These are phyloP conservation scores for Doris montereyensis DNA, from an alignment of 2,888 invertebrate species.

Conservation along the genomic window DNA sequence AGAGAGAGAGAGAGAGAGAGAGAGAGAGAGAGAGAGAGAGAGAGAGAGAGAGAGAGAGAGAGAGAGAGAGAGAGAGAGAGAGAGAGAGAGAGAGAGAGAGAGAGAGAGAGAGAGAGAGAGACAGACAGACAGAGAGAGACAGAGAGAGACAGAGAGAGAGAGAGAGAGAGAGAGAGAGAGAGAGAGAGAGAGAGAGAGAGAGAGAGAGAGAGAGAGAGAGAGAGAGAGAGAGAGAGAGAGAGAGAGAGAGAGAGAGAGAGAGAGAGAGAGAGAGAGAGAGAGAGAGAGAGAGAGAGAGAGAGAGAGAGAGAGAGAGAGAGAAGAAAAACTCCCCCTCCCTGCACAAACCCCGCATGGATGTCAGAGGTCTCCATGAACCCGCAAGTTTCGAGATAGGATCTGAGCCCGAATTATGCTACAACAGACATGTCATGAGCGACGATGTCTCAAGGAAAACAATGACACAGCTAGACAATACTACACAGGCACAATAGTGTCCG, in stretches of 20 bases:
- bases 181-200: slow-evolving; percentile 11
- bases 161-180: not conserved
- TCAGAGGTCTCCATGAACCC: no score
- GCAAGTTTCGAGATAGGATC: no score
- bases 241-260: no score
- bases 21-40: not conserved
- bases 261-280: not conserved
- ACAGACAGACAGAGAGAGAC: not conserved
- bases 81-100: slow-evolving; percentile 32
- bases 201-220: slow-evolving; percentile 10
- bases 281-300: slow-evolving; percentile 29
- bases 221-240: no score
- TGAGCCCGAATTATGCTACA: no score
- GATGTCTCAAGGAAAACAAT: no score
- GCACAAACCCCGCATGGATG: no score
- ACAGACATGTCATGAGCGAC: no score
- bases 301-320: slow-evolving; percentile 23
- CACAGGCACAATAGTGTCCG: no score
- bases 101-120: slow-evolving; percentile 33
- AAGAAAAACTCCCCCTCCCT: no score
- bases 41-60: not conserved
- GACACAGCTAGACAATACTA: no score
- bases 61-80: slow-evolving; percentile 32
- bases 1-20: not conserved
- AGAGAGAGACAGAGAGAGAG: not conserved